Percentiles rank a stretch among this genome's conserved stretches.
phyloP scores from a whole-genome alignment of 2,113 vertebrate species.

The Turdus rufiventris region DNA sequence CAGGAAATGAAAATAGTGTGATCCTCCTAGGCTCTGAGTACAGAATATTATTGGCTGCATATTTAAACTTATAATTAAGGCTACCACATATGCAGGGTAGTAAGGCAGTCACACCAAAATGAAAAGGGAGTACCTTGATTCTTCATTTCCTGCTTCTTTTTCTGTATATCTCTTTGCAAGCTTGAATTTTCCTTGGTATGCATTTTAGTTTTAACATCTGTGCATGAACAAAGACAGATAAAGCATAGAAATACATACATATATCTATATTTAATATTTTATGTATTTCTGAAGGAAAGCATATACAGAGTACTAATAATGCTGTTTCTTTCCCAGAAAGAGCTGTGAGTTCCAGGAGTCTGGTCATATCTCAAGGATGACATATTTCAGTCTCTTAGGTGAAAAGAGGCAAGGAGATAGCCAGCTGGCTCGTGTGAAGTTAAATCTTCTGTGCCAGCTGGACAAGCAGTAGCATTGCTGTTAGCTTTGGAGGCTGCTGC shows the following conservation, averaged over 20 bases:
- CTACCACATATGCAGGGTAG: neutral
- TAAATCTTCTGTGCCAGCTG: constrained; percentile 32
- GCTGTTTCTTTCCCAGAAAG: neutral
- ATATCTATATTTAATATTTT: neutral
- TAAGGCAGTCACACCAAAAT: neutral
- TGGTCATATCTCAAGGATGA: constrained; percentile 14
- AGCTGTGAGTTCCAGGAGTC: neutral
- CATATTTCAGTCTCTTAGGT: constrained; percentile 25
- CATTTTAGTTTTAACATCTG: neutral
- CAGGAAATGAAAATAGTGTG: constrained; percentile 46
- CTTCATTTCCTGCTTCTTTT: constrained; percentile 1
- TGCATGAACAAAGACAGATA: neutral
- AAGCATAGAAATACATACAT: neutral
- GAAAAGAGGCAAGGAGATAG: neutral
- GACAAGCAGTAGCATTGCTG: neutral
- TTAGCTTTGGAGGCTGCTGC: constrained; percentile 22
- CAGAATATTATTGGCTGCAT: neutral
- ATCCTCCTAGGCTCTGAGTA: neutral
- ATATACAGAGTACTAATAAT: neutral
- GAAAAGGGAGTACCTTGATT: neutral
- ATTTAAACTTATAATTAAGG: constrained; percentile 6
- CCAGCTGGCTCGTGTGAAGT: constrained; percentile 36
- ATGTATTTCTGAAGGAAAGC: neutral
- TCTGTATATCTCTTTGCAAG: neutral
- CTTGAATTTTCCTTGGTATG: neutral